Evolutionary conservation across 2,888 invertebrate species (phyloP), one percentile per base, ranked within the genome.

Genomic region (Andricus curvator): DNA sequence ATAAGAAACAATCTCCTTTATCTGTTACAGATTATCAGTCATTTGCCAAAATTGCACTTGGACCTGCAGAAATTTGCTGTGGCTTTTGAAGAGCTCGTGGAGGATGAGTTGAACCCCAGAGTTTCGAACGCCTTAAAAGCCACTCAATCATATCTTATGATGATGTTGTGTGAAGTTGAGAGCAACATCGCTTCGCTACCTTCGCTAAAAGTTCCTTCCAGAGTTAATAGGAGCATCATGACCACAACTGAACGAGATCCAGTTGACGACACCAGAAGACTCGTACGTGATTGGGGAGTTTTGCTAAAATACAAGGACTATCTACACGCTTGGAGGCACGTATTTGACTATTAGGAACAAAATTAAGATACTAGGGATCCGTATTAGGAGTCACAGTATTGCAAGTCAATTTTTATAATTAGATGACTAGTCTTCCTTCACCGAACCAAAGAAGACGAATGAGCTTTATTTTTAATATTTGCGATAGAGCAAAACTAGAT

Each of bases 101-200:
- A 94, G 82, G 94, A 94, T 80, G 93, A 93, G 37, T 93, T 92
- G 81, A 89, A 89, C 67, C 91, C 93, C 77, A 93, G 93, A 81
- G 90, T 92, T 85, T 93, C 82, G 88, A 92, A 84, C 84, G 94
- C 91, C 86, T 90, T 93, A 51, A 83, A 91, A 4, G 82, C 84
- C 11, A 92, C 93, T 4, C 89, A 92, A 77, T 85, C 85, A 0
- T 90, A 90, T 51, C 84, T 93, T 41, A 88, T 81, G 79, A 89
- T 87, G 89, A 91, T 95, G 82, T 92, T 94, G 82, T 95, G 95
- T 89, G 94, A 94, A 85, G 94, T 95, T 29, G 94, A 95, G 83
- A 94, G 87, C 67, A 89, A 85, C 64, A 90, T 92, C 64, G 79
- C 82, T 2, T 78, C 80, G 0, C 70, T 91, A 48, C 88, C 91